These are phyloP conservation scores for Ptychoptera albimana DNA, from an alignment of 2,888 invertebrate species.

Conservation along the genomic window DNA sequence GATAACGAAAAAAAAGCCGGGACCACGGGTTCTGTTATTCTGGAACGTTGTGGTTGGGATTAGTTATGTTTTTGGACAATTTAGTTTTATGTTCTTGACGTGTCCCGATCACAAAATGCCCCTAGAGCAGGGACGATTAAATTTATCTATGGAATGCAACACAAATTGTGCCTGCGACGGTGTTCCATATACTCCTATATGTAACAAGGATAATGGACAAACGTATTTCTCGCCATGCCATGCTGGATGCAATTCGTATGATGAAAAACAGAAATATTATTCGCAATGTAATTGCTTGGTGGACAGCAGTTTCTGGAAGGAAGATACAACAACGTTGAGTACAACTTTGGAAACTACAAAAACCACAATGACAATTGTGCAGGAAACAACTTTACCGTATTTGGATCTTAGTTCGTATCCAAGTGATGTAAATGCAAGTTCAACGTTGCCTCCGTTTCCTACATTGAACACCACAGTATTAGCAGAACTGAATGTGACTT, in stretches of 20 bases:
- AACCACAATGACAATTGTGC: no score
- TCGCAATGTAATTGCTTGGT: no score
- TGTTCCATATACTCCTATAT: conserved; percentile 47
- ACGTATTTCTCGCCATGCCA: conserved; percentile 59
- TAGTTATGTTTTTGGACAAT: conserved; percentile 35
- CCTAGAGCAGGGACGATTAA: conserved; percentile 27
- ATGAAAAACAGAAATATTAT: no score
- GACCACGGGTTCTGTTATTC: conserved; percentile 37
- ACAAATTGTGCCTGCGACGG: conserved; percentile 39
- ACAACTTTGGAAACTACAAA: no score
- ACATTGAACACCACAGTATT: no score
- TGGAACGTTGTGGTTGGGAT: conserved; percentile 46
- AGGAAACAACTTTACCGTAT: no score
- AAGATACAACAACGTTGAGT: no score
- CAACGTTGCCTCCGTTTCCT: no score
- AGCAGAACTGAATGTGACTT: no score
- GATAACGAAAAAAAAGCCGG: conserved; percentile 43
- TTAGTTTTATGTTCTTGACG: conserved; percentile 37
- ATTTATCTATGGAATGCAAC: conserved; percentile 39
- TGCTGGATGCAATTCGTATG: conserved; percentile 41
- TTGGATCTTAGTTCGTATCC: no score
- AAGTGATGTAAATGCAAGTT: no score
- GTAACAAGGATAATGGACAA: conserved; percentile 35
- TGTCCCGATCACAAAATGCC: conserved; percentile 28
- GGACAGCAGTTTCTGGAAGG: no score